Base-by-base conservation (phyloP, 2,113 vertebrate species). In the Elanus axillaris region DNA sequence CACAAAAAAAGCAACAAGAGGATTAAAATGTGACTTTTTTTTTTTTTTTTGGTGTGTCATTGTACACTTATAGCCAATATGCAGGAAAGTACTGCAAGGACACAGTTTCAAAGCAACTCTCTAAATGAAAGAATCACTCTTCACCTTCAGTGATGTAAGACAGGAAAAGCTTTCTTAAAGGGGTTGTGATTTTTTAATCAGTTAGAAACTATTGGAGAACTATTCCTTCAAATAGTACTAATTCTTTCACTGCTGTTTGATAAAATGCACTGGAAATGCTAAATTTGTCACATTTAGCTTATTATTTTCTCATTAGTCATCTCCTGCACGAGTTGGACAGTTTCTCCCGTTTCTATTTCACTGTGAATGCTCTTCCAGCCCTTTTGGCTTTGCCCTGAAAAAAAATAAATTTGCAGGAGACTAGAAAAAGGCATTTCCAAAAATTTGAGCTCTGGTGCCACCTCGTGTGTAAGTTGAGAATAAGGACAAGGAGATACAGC, bases 401-500 rank as follows among this genome's bases (percentile, higher is more conserved):
- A 92, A 63, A 7, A 40, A 21, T 21, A 47, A 22, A 15, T 74
- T 55, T 34, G 5, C 1, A 3, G 11, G 7, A 55, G 3, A 2
- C 1, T 20, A 29, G 9, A 16, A 58, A 59, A 34, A 69, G 10
- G 3, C 9, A 11, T 12, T 91, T 71, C 10, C 4, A 64, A 91
- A 84, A 43, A 10, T 7, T 32, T 66, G 85, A 42, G 23, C 68
- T 96, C 32, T 90, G 42, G 19, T 93, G 93, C 93, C 96, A 93
- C 64, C 96, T 93, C 2, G 81, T 94, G 97, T 69, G 8, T 19
- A 26, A 45, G 0, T 29, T 10, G 10, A 50, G 53, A 84, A 68
- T 5, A 74, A 55, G 10, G 20, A 66, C 17, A 45, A 52, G 8
- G 31, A 52, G 59, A 6, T 4, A 6, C 2, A 5, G 3, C 16